Percentiles rank a stretch among this genome's conserved stretches.
These are phyloP conservation scores for Notodonta ziczac DNA, from an alignment of 2,888 invertebrate species.

Conservation along the genomic window DNA sequence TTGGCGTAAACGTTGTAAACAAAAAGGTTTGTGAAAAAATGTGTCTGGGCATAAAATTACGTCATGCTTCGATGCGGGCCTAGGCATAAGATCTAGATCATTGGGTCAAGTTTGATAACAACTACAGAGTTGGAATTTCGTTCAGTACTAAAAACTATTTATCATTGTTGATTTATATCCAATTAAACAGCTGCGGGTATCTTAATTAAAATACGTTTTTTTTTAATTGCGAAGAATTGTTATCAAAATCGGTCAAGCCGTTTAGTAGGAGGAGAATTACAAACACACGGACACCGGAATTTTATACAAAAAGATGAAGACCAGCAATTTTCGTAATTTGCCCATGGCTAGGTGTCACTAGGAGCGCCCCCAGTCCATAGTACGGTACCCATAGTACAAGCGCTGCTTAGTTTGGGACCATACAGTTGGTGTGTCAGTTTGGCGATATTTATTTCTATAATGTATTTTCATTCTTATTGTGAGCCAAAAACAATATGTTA, in stretches of 20 bases:
- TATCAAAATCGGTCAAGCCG: too few relatives aligned
- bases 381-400: too few relatives aligned
- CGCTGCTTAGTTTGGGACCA: too few relatives aligned
- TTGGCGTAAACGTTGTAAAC: neutral
- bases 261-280: too few relatives aligned
- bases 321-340: too few relatives aligned
- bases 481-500: conserved; percentile 15
- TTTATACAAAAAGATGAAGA: too few relatives aligned
- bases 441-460: too few relatives aligned
- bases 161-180: neutral
- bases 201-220: neutral
- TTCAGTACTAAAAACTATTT: neutral
- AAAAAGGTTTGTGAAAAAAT: neutral
- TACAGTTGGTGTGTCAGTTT: too few relatives aligned
- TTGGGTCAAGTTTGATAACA: conserved; percentile 3
- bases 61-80: neutral
- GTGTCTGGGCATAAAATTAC: neutral
- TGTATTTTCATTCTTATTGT: conserved; percentile 7
- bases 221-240: too few relatives aligned
- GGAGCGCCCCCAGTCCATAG: too few relatives aligned
- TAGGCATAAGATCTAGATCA: neutral
- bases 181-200: neutral
- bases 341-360: too few relatives aligned
- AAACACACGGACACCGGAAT: too few relatives aligned
- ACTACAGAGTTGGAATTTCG: neutral